Evolutionary conservation across 2,113 vertebrate genomes (phyloP).

Genomic region (Eulemur macaco): DNA sequence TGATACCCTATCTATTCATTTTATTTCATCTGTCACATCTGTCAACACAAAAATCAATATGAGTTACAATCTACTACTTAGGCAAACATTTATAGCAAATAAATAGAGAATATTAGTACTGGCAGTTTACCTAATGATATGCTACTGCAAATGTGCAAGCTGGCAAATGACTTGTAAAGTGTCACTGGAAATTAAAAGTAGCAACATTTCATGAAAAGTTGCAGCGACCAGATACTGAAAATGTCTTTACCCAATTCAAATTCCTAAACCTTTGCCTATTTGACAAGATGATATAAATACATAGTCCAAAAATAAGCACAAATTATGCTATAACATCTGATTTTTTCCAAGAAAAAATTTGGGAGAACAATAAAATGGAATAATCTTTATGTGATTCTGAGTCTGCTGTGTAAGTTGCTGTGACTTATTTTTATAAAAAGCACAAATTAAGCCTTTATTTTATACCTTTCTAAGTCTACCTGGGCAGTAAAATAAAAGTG

Average conservation of each 20-base stretch:
- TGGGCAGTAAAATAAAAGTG: neutral
- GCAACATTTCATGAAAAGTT: conserved; percentile 52
- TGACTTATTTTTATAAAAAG: conserved; percentile 39
- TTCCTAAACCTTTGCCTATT: conserved; percentile 33
- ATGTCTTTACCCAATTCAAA: conserved; percentile 44
- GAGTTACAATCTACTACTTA: conserved; percentile 33
- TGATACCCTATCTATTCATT: neutral
- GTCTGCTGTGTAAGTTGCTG: conserved; percentile 49
- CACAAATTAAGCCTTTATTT: conserved; percentile 40
- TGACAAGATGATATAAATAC: conserved; percentile 31
- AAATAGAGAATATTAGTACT: conserved; percentile 67
- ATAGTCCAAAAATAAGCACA: conserved; percentile 17
- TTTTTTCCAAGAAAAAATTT: conserved; percentile 47
- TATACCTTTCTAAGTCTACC: neutral
- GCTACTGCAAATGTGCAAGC: conserved; percentile 59
- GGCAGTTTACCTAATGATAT: conserved; percentile 59
- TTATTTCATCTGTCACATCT: conserved; percentile 49
- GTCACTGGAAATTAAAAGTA: conserved; percentile 64
- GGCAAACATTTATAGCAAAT: conserved; percentile 28
- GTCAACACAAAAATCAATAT: conserved; percentile 54
- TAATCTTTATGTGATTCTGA: neutral
- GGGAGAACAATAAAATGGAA: conserved; percentile 12
- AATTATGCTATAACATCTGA: conserved; percentile 8
- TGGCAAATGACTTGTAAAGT: conserved; percentile 45
- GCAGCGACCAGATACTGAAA: neutral